A percentile compares a stretch with the other conserved stretches of the same genome.
phyloP scores from a whole-genome alignment of 1,140 invertebrate species.

The Littorina saxatilis region DNA sequence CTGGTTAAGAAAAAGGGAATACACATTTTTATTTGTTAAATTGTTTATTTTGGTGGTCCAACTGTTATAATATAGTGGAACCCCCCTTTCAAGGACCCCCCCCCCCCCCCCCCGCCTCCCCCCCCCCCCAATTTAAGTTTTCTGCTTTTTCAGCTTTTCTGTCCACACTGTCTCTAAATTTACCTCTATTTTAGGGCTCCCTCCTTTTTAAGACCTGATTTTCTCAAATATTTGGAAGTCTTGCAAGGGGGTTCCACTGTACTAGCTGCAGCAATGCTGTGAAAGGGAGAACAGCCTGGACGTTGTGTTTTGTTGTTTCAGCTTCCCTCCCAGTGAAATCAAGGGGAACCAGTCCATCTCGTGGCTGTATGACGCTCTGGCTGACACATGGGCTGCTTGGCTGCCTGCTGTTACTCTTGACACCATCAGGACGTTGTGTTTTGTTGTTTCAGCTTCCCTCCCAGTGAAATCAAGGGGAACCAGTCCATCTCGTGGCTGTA shows the following conservation, averaged over 20 bases:
- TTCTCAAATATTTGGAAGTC: too few relatives aligned
- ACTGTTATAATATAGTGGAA: not conserved
- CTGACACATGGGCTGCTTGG: constrained; percentile 92
- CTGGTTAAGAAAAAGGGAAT: not conserved
- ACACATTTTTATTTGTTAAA: not conserved
- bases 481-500: constrained; percentile 95
- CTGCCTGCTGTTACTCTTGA: constrained; percentile 88
- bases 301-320: constrained; percentile 71
- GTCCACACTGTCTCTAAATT: too few relatives aligned
- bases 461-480: constrained; percentile 89
- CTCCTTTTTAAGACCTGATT: too few relatives aligned
- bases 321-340: constrained; percentile 93
- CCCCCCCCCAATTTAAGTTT: too few relatives aligned
- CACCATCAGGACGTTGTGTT: constrained; percentile 80
- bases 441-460: constrained; percentile 87
- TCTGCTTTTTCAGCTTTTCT: too few relatives aligned
- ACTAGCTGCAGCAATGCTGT: not conserved
- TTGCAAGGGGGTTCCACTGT: too few relatives aligned
- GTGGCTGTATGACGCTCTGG: constrained; percentile 95
- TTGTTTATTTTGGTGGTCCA: not conserved
- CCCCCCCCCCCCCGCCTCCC: too few relatives aligned
- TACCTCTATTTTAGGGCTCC: too few relatives aligned
- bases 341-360: constrained; percentile 89
- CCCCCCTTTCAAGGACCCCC: too few relatives aligned
- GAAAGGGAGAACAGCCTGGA: too few relatives aligned